phyloP scores from a whole-genome alignment of 2,888 invertebrate genomes.

The Phyllotreta cruciferae region DNA sequence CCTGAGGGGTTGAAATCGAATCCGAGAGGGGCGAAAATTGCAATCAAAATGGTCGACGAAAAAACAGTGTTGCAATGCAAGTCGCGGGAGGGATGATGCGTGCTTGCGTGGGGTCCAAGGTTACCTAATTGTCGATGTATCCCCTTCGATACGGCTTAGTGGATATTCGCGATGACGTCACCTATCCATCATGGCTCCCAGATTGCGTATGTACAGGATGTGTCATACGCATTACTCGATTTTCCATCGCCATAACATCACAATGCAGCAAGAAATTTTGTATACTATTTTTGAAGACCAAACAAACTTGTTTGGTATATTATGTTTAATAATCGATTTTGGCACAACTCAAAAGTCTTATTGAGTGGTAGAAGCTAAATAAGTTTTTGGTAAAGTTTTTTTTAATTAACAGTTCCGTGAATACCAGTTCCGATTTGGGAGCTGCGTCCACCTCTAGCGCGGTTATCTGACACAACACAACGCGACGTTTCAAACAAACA shows the following conservation, averaged over 20 bases:
- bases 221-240: neutral
- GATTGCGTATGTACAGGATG: slow-evolving; percentile 21
- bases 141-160: slow-evolving; percentile 50
- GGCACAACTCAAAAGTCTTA: too few relatives aligned
- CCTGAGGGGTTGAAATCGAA: slow-evolving; percentile 32
- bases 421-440: neutral
- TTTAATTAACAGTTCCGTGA: too few relatives aligned
- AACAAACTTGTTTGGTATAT: too few relatives aligned
- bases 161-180: slow-evolving; percentile 35
- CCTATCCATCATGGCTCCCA: slow-evolving; percentile 37
- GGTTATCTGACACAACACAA: slow-evolving; percentile 2
- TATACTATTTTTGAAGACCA: too few relatives aligned
- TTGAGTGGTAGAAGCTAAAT: too few relatives aligned
- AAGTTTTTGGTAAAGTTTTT: too few relatives aligned
- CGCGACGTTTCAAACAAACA: slow-evolving; percentile 18
- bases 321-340: too few relatives aligned
- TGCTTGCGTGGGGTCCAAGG: slow-evolving; percentile 29
- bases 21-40: slow-evolving; percentile 28
- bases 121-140: slow-evolving; percentile 54
- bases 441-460: slow-evolving; percentile 7
- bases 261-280: neutral
- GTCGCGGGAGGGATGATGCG: slow-evolving; percentile 8
- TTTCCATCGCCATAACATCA: too few relatives aligned
- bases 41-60: slow-evolving; percentile 37
- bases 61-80: slow-evolving; percentile 28